Evolutionary conservation across 2,113 vertebrate genomes (phyloP), one percentile per base, ranked within the genome.

Genomic region (Centropus unirufus): DNA sequence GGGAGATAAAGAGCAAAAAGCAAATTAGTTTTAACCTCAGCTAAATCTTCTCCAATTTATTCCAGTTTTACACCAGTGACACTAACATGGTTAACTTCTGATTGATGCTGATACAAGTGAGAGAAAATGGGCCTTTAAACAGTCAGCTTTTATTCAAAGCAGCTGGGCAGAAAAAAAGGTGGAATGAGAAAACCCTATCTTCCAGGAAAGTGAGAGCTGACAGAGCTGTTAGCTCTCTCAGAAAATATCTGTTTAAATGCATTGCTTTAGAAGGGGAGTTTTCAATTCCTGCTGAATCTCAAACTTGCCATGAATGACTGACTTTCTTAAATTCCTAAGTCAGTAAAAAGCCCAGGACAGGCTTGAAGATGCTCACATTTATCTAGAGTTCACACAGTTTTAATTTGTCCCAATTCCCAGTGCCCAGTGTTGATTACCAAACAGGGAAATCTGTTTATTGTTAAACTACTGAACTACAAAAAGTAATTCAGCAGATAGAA

Each of bases 21-120:
- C 39, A 97, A 96, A 95, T 96, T 87, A 84, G 66, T 87, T 96
- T 95, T 94, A 81, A 49, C 77, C 66, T 47, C 82, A 44, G 54
- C 4, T 95, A 93, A 94, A 93, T 87, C 79, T 96, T 95, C 64
- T 95, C 83, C 90, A 88, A 89, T 97, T 95, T 94, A 92, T 93
- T 94, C 76, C 75, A 68, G 2, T 88, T 95, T 94, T 96, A 86
- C 78, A 92, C 58, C 30, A 75, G 44, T 81, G 69, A 93, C 80
- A 73, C 92, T 95, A 95, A 95, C 74, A 85, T 2, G 3, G 46
- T 95, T 96, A 95, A 52, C 24, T 90, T 92, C 75, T 83, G 66
- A 93, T 96, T 92, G 96, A 92, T 27, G 2, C 27, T 66, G 44
- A 40, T 93, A 89, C 20, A 79, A 81, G 57, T 27, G 80, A 93